phyloP scores from a whole-genome alignment of 23 tunicate species.

The Clavelina lepadiformis region DNA sequence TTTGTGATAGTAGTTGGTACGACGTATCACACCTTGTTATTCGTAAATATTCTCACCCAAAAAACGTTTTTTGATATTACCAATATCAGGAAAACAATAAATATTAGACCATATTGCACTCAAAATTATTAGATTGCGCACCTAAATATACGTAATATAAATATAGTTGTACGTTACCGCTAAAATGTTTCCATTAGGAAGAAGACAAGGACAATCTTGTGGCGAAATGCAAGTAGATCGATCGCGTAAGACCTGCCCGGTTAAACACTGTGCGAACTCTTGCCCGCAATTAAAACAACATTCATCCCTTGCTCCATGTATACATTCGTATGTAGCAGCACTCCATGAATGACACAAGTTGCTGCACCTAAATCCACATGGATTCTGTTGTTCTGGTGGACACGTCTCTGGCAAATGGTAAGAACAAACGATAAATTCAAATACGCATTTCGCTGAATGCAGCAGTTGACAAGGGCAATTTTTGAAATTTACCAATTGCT shows the following conservation, averaged over 20 bases:
- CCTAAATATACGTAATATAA: too few species aligned
- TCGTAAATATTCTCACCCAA: too few species aligned
- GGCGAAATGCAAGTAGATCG: conserved; percentile 58
- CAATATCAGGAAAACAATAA: too few species aligned
- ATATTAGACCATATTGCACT: too few species aligned
- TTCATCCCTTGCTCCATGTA: conserved; percentile 45
- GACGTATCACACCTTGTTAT: too few species aligned
- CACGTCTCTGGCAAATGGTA: conserved; percentile 47
- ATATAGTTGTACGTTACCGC: conserved; percentile 73
- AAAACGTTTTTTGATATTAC: too few species aligned
- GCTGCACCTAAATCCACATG: conserved; percentile 79
- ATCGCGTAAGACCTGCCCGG: conserved; percentile 68
- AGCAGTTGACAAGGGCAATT: neutral
- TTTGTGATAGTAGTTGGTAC: too few species aligned
- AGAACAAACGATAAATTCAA: neutral
- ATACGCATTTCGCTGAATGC: neutral
- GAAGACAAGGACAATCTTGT: conserved; percentile 86
- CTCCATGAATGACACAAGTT: conserved; percentile 95
- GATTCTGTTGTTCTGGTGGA: conserved; percentile 45
- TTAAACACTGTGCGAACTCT: conserved; percentile 32
- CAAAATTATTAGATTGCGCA: too few species aligned
- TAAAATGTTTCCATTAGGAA: conserved; percentile 85
- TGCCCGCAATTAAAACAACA: conserved; percentile 90
- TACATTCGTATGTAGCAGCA: conserved; percentile 88
- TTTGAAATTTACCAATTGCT: conserved; percentile 73